Evolutionary conservation across 1,140 invertebrate genomes (phyloP), one percentile per base, ranked within the genome.

Genomic region (Heliconius eleuchia): DNA sequence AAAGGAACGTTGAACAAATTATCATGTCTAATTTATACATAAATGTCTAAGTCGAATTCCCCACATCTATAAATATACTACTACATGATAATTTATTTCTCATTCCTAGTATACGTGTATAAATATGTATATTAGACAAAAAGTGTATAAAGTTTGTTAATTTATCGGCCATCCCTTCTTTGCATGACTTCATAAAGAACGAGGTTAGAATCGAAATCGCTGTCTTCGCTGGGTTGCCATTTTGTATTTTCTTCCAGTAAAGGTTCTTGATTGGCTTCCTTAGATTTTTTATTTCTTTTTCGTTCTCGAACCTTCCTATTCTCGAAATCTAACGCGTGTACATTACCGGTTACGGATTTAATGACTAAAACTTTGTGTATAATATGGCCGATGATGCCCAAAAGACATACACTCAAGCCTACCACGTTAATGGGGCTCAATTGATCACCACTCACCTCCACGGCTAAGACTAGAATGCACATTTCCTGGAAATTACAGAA

Each of bases 341-440:
- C 86, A 0, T 89, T 82, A 0, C 90, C 88, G 8, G 87, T 82
- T 0, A 93, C 87, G 3, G 90, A 84, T 73, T 88, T 91, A 66
- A 95, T 93, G 27, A 91, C 83, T 16, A 93, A 73, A 11, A 95
- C 94, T 91, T 99, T 99, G 86, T 98, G 96, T 34, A 97, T 91
- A 27, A 99, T 96, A 92, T 99, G 99, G 72, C 97, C 95, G 13
- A 95, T 95, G 84, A 99, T 99, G 74, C 99, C 99, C 73, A 96
- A 94, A 79, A 99, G 94, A 90, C 99, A 99, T 16, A 99, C 94
- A 11, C 97, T 89, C 55, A 99, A 93, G 3, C 99, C 99, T 34
- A 98, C 93, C 27, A 97, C 96, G 94, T 99, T 99, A 3, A 99
- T 94, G 2, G 95, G 87, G 79, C 96, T 98, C 86, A 99, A 96